Percentiles rank a stretch among this genome's conserved stretches.
These are phyloP conservation scores for Drosophila limbata DNA, from an alignment of 2,888 invertebrate species.

Conservation along the genomic window DNA sequence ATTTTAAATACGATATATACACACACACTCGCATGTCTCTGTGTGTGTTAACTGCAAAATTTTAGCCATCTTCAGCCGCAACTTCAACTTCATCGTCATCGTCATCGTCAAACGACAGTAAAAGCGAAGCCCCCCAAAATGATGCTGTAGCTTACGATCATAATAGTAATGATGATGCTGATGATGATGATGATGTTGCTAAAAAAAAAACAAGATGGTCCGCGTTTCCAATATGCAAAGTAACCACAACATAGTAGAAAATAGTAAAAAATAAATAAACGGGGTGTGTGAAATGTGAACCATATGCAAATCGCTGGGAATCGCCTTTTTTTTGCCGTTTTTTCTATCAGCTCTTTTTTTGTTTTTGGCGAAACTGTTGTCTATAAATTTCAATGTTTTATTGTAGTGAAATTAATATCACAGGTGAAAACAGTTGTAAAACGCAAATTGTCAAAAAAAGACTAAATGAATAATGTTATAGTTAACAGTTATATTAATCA, in stretches of 20 bases:
- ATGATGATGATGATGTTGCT: conserved; percentile 62
- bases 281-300: conserved; percentile 78
- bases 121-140: conserved; percentile 62
- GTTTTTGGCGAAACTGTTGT: conserved; percentile 52
- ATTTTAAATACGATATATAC: conserved; percentile 68
- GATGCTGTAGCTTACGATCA: conserved; percentile 37
- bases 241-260: conserved; percentile 60
- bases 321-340: conserved; percentile 21
- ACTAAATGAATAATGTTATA: conserved; percentile 24
- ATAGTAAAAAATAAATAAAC: conserved; percentile 55
- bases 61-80: conserved; percentile 62
- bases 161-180: conserved; percentile 32
- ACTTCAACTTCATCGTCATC: conserved; percentile 49
- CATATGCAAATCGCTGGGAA: conserved; percentile 69
- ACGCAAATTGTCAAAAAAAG: conserved; percentile 35
- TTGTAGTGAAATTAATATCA: conserved; percentile 65
- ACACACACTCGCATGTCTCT: conserved; percentile 16
- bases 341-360: conserved; percentile 21
- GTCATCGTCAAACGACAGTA: conserved; percentile 72
- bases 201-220: conserved; percentile 54
- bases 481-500: conserved; percentile 16
- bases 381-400: conserved; percentile 66
- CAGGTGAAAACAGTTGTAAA: conserved; percentile 67
- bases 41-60: conserved; percentile 54
- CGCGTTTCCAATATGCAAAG: conserved; percentile 74